Conservation (phyloP, 2,888 invertebrate genomes). For the Pemphredon lugubris region DNA sequence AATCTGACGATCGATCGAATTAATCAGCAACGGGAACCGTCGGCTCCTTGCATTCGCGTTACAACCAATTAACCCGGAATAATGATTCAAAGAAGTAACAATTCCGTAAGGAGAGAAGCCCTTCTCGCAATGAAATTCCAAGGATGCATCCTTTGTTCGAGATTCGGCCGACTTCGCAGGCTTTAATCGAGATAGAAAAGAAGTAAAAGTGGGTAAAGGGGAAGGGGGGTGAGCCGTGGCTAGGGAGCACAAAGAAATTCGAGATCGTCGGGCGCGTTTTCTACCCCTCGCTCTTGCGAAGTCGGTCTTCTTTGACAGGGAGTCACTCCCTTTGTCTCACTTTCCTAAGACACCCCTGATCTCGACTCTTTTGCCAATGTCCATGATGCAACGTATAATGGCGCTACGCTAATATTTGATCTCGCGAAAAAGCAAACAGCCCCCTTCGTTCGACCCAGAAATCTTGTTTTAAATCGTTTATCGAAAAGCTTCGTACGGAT, state of each 20-base stretch:
- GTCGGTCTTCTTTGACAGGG: background rate
- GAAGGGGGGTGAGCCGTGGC: no score
- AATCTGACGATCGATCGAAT: no score
- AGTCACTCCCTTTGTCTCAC: background rate
- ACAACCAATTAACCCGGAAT: constrained; percentile 17
- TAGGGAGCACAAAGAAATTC: no score
- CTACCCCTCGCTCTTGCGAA: no score
- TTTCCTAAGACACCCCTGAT: background rate
- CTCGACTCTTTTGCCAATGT: background rate
- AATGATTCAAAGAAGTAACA: constrained; percentile 9
- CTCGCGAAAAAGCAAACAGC: background rate
- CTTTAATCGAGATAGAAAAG: no score
- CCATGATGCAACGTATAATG: background rate
- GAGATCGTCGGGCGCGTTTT: no score
- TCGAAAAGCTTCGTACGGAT: no score
- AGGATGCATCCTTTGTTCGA: no score
- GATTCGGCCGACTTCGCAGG: no score
- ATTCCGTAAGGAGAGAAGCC: background rate
- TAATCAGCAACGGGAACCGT: no score
- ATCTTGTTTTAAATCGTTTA: background rate
- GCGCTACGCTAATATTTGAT: background rate
- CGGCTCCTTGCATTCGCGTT: no score
- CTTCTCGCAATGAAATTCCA: constrained; percentile 1
- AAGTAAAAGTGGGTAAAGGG: no score
- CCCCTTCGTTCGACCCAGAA: background rate